These are phyloP conservation scores for Stercorarius parasiticus DNA, from an alignment of 2,113 vertebrate genomes.

Conservation along the genomic window DNA sequence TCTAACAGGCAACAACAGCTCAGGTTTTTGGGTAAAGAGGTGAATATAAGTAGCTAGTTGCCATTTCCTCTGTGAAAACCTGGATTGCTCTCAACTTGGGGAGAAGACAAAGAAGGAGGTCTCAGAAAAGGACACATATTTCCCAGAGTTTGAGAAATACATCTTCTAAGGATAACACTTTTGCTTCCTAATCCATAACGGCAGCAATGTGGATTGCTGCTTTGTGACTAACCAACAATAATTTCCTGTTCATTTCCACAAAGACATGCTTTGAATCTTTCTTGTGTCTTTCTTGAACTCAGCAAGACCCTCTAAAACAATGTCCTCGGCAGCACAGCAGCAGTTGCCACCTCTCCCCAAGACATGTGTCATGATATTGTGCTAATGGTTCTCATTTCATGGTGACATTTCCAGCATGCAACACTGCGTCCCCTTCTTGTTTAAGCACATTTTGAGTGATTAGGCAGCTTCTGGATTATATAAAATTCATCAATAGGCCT, in stretches of 20 bases:
- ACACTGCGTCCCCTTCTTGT: background rate
- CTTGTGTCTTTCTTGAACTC: background rate
- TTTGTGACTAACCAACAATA: background rate
- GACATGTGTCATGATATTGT: background rate
- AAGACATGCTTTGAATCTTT: accelerated
- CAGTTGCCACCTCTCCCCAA: background rate
- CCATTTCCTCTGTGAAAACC: background rate
- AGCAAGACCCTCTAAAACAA: background rate
- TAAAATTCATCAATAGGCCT: background rate
- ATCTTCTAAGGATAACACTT: background rate
- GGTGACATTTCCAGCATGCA: background rate
- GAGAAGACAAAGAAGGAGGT: background rate
- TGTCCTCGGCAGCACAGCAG: background rate
- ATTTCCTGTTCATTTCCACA: background rate
- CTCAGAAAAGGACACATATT: background rate
- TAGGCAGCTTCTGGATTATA: background rate
- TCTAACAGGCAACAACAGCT: background rate
- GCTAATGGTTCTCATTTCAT: background rate
- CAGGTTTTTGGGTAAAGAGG: background rate
- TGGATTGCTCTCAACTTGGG: accelerated
- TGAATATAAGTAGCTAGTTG: background rate
- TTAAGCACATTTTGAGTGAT: background rate
- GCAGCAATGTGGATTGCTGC: background rate
- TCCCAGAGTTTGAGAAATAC: background rate
- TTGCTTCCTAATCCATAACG: background rate